These are phyloP conservation scores for Lucifuga dentata DNA, from an alignment of 2,113 vertebrate species.

Conservation along the genomic window DNA sequence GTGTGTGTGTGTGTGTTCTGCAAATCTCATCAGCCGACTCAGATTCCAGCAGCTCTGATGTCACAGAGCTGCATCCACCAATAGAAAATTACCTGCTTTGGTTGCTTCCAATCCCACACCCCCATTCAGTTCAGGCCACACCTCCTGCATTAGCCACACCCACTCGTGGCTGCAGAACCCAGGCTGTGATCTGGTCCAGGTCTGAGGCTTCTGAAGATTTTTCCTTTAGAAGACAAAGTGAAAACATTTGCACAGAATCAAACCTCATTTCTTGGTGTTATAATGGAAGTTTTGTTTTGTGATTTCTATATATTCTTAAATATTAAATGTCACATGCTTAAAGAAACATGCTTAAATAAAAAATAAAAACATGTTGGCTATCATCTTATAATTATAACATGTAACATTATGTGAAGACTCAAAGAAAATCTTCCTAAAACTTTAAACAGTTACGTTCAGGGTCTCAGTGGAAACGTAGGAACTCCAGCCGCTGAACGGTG, in stretches of 20 bases:
- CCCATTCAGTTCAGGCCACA: background rate
- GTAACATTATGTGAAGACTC: too few relatives aligned
- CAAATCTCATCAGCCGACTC: constrained; percentile 54
- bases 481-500: too few relatives aligned
- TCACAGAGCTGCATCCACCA: constrained; percentile 27
- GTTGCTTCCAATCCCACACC: constrained; percentile 17
- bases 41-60: constrained; percentile 45
- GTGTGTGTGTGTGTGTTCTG: constrained; percentile 38
- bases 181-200: constrained; percentile 7
- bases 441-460: too few relatives aligned
- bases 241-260: constrained; percentile 12
- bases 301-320: too few relatives aligned
- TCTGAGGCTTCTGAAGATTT: background rate
- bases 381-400: too few relatives aligned
- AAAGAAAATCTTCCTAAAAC: too few relatives aligned
- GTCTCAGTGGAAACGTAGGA: too few relatives aligned
- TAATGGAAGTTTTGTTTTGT: too few relatives aligned
- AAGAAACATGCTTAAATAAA: too few relatives aligned
- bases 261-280: background rate
- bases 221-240: background rate
- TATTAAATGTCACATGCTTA: too few relatives aligned
- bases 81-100: background rate
- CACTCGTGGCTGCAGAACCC: background rate
- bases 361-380: too few relatives aligned
- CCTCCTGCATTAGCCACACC: constrained; percentile 28